A percentile compares a stretch with the other conserved stretches of the same genome.
These are phyloP conservation scores for Rhynchonycteris naso DNA, from an alignment of 2,797 vertebrate species.

Conservation along the genomic window DNA sequence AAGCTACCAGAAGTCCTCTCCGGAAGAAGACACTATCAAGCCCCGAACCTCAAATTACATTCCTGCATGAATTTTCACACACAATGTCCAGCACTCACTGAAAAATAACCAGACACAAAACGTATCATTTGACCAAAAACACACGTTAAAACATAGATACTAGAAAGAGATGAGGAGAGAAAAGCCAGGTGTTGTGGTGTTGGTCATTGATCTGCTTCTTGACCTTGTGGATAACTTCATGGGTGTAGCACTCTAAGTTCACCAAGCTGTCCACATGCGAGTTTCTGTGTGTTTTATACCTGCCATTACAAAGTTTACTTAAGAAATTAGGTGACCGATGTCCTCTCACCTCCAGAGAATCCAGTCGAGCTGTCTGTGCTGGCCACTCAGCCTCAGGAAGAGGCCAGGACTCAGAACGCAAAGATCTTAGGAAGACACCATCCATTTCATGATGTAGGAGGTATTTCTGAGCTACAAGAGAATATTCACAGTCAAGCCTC, in stretches of 20 bases:
- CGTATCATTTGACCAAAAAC: neutral
- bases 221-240: accelerated
- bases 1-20: neutral
- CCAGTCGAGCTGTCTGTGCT: accelerated
- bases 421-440: conserved; percentile 12
- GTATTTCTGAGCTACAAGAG: conserved; percentile 47
- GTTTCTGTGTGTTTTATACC: accelerated
- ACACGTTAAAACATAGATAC: neutral
- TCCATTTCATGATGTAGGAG: neutral
- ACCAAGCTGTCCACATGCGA: accelerated
- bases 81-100: neutral
- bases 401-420: neutral
- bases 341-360: conserved; percentile 24
- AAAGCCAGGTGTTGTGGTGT: accelerated
- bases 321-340: neutral
- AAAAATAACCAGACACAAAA: neutral
- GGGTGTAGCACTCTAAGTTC: accelerated
- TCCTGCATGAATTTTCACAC: neutral
- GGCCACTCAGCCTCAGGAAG: neutral
- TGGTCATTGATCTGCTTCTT: neutral
- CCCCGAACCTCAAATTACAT: neutral
- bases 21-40: neutral
- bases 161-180: neutral
- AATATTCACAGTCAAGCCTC: neutral
- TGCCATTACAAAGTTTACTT: neutral